A percentile compares a stretch with the other conserved stretches of the same genome.
Evolutionary conservation across 2,113 vertebrate species (phyloP).

Genomic region (Regulus satrapa): DNA sequence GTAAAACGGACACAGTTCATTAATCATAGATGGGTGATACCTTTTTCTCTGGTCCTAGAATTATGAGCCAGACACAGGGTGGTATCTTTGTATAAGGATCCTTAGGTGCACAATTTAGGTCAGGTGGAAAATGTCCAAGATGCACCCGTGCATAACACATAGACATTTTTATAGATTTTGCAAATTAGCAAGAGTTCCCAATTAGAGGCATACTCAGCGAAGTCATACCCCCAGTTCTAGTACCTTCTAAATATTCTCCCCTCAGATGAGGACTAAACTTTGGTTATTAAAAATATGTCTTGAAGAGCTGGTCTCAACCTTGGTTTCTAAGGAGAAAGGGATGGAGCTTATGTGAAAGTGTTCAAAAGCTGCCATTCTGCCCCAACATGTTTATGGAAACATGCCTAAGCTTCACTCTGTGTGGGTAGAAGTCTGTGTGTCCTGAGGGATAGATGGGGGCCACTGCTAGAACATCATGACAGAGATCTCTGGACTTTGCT

Average conservation of each 20-base stretch:
- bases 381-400: not conserved
- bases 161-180: not conserved
- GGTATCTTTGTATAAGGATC: not conserved
- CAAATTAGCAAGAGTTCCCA: not conserved
- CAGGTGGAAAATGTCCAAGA: not conserved
- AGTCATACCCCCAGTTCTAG: not conserved
- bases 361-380: not conserved
- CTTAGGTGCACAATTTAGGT: not conserved
- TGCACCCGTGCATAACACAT: accelerated
- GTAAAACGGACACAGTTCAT: not conserved
- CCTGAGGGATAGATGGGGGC: too few species aligned
- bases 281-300: not conserved
- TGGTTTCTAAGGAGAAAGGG: not conserved
- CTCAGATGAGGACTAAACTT: not conserved
- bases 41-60: not conserved
- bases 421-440: not conserved
- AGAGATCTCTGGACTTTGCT: not conserved
- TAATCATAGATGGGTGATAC: not conserved
- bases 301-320: not conserved
- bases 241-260: not conserved
- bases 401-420: not conserved
- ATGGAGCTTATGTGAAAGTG: not conserved
- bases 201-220: not conserved
- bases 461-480: too few species aligned
- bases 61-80: not conserved